Evolutionary conservation across 2,888 invertebrate species (phyloP).

Genomic region (Drosophila hawaiiensis): DNA sequence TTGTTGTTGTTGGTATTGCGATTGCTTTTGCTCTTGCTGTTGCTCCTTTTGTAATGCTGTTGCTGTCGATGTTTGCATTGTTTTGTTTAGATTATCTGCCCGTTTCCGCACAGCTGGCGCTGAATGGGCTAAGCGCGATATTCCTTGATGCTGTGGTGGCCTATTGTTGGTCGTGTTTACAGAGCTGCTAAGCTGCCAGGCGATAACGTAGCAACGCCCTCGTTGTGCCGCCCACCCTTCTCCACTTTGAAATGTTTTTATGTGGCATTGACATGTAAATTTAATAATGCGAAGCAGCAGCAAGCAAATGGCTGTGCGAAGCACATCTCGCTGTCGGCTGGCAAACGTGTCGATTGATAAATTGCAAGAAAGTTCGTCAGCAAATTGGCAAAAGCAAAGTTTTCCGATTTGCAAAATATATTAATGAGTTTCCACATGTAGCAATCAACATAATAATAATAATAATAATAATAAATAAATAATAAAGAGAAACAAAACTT

Average conservation of each 20-base stretch:
- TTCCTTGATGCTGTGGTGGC: slow-evolving; percentile 9
- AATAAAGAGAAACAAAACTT: slow-evolving; percentile 15
- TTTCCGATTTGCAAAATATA: slow-evolving; percentile 43
- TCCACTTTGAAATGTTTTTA: slow-evolving; percentile 11
- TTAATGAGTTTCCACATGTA: slow-evolving; percentile 64
- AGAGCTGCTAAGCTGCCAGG: slow-evolving; percentile 35
- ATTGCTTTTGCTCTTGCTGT: slow-evolving; percentile 1
- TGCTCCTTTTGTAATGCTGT: slow-evolving; percentile 1
- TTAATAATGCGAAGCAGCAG: slow-evolving; percentile 23
- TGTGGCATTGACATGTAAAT: slow-evolving; percentile 40
- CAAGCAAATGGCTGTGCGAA: slow-evolving; percentile 7
- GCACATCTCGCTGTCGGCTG: neutral
- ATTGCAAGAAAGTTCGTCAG: slow-evolving; percentile 10
- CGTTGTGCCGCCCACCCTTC: neutral
- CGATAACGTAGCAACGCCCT: neutral
- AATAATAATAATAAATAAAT: slow-evolving; percentile 1
- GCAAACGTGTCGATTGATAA: slow-evolving; percentile 23
- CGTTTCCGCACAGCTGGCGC: slow-evolving; percentile 62
- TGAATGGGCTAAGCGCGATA: slow-evolving; percentile 39
- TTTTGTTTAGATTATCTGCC: slow-evolving; percentile 61
- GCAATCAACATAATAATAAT: slow-evolving; percentile 6
- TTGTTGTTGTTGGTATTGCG: neutral
- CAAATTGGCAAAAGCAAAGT: slow-evolving; percentile 7
- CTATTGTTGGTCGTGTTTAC: slow-evolving; percentile 38
- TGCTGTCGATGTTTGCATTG: slow-evolving; percentile 41